Evolutionary conservation across 2,797 vertebrate genomes (phyloP).

Genomic region (Karalla daura): DNA sequence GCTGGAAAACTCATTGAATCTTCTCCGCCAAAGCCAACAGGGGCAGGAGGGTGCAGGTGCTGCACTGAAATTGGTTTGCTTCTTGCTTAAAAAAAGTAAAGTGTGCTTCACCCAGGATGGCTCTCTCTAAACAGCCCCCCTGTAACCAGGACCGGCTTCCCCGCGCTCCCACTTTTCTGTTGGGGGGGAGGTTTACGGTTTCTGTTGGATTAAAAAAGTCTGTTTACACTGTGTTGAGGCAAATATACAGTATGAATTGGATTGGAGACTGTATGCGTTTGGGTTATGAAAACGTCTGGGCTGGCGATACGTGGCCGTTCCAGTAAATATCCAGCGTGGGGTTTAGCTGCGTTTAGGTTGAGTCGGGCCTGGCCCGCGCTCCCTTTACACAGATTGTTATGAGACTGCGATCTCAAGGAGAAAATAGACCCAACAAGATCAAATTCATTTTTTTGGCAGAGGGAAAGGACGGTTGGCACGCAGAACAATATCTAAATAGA

Average conservation of each 20-base stretch:
- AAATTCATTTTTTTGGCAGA: conserved; percentile 75
- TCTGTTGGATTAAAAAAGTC: conserved; percentile 69
- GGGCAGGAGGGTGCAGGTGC: conserved; percentile 69
- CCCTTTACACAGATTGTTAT: conserved; percentile 71
- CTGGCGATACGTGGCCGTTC: conserved; percentile 64
- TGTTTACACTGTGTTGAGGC: conserved; percentile 66
- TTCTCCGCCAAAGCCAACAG: conserved; percentile 75
- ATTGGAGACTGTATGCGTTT: conserved; percentile 65
- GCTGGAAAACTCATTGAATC: conserved; percentile 69
- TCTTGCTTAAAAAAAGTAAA: conserved; percentile 76
- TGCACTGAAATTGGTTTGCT: conserved; percentile 72
- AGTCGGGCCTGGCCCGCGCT: conserved; percentile 67
- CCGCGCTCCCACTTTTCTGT: conserved; percentile 52
- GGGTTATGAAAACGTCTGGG: conserved; percentile 64
- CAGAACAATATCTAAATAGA: conserved; percentile 79
- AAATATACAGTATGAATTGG: conserved; percentile 65
- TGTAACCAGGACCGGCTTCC: conserved; percentile 52
- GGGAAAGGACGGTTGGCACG: conserved; percentile 65
- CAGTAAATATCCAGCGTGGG: conserved; percentile 66
- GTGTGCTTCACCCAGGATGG: conserved; percentile 58
- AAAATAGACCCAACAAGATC: conserved; percentile 74
- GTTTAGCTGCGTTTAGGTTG: conserved; percentile 61
- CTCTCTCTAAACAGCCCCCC: conserved; percentile 56
- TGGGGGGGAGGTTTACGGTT: conserved; percentile 66
- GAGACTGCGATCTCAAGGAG: conserved; percentile 67